Conservation (phyloP, 2,797 vertebrate genomes). For the Chloroceryle inda region DNA sequence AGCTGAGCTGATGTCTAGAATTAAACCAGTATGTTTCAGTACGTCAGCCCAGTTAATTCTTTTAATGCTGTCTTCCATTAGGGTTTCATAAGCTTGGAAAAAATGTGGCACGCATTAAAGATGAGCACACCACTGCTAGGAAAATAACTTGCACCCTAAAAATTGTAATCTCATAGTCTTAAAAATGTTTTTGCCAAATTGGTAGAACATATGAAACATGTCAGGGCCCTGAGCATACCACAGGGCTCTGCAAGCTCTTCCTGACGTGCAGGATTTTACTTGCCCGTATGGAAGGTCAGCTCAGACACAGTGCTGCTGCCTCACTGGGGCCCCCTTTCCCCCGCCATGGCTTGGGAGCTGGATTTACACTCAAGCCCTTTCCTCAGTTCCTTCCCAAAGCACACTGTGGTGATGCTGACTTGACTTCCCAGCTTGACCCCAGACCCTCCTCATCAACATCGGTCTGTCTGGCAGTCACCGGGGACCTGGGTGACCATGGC, state of each 20-base stretch:
- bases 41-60: background rate
- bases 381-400: background rate
- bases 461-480: background rate
- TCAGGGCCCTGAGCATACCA: background rate
- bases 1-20: background rate
- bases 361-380: background rate
- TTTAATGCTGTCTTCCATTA: background rate
- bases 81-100: background rate
- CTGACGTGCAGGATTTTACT: accelerated
- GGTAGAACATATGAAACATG: accelerated
- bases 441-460: background rate
- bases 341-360: background rate
- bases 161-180: background rate
- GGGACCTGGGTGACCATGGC: background rate
- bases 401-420: accelerated
- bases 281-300: background rate
- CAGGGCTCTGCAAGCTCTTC: background rate
- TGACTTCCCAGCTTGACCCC: background rate
- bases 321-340: accelerated
- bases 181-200: background rate
- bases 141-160: background rate
- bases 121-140: background rate
- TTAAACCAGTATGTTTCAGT: background rate
- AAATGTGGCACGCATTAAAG: background rate
- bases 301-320: background rate